phyloP scores from a whole-genome alignment of 37 sponge, comb jelly and placozoan species.

The Corticium candelabrum region DNA sequence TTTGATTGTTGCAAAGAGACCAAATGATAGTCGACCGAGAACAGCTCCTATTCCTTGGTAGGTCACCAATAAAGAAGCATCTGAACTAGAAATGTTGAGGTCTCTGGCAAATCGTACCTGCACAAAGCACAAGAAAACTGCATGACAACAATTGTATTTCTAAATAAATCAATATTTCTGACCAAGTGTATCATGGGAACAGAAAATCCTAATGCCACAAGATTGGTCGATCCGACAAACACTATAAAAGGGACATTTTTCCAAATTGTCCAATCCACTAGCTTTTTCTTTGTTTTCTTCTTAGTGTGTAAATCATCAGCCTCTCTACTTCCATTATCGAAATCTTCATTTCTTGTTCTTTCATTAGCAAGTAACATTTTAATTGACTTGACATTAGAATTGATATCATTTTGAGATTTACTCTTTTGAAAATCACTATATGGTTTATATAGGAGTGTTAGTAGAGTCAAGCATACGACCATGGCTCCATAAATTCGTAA shows the following conservation, averaged over 20 bases:
- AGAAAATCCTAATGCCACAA: not conserved
- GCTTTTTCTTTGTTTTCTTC: too few relatives aligned
- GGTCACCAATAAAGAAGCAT: not conserved
- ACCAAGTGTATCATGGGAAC: not conserved
- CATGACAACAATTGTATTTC: not conserved
- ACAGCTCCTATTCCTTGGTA: not conserved
- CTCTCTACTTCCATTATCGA: too few relatives aligned
- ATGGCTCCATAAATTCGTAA: too few relatives aligned
- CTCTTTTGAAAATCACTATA: too few relatives aligned
- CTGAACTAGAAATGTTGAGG: not conserved
- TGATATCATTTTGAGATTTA: too few relatives aligned
- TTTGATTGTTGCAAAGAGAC: not conserved
- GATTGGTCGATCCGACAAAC: not conserved
- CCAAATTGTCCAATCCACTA: not conserved
- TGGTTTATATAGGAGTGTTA: too few relatives aligned
- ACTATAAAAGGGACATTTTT: not conserved
- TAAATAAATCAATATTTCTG: not conserved
- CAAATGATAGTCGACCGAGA: not conserved
- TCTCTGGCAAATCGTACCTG: not conserved
- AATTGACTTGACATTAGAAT: too few relatives aligned
- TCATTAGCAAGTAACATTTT: too few relatives aligned
- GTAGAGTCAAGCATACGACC: too few relatives aligned
- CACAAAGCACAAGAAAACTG: not conserved
- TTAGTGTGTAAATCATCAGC: too few relatives aligned
- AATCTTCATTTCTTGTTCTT: too few relatives aligned